Conservation (phyloP, 2,888 invertebrate genomes). For the Melipona beecheii region DNA sequence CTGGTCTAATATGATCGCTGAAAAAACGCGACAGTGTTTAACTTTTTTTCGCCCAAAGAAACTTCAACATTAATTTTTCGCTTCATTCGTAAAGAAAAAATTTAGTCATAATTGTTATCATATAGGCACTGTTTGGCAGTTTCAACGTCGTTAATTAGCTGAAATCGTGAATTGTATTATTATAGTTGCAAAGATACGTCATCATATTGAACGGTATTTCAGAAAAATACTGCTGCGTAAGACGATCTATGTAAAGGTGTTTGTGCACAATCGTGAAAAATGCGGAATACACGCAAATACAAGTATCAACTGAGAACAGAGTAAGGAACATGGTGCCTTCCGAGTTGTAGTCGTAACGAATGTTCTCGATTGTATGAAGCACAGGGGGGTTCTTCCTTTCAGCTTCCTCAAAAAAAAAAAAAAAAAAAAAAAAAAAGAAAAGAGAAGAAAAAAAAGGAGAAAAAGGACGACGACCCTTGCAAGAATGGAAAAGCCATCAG, state of each 20-base stretch:
- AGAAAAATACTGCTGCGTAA: background rate
- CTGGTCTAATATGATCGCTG: constrained; percentile 51
- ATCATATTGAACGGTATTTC: background rate
- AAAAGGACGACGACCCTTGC: constrained; percentile 61
- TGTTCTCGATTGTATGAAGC: constrained; percentile 58
- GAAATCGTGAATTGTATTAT: constrained; percentile 10
- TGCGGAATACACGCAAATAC: constrained; percentile 8
- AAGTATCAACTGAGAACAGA: background rate
- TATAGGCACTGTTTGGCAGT: background rate
- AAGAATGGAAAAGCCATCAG: constrained; percentile 79
- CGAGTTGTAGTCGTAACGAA: constrained; percentile 30
- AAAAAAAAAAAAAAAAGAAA: constrained; percentile 23
- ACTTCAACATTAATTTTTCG: constrained; percentile 37
- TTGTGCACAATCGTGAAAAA: background rate
- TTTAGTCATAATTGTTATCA: constrained; percentile 28
- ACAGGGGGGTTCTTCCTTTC: constrained; percentile 58
- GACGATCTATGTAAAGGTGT: background rate
- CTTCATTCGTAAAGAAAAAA: constrained; percentile 21
- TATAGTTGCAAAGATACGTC: background rate
- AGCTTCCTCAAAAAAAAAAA: constrained; percentile 52
- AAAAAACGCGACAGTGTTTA: constrained; percentile 55
- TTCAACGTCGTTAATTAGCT: background rate
- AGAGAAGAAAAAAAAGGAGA: constrained; percentile 40
- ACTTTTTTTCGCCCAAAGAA: constrained; percentile 21
- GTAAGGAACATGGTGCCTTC: background rate